Base-by-base conservation (phyloP, 2,113 vertebrate species). In the Pavo muticus region DNA sequence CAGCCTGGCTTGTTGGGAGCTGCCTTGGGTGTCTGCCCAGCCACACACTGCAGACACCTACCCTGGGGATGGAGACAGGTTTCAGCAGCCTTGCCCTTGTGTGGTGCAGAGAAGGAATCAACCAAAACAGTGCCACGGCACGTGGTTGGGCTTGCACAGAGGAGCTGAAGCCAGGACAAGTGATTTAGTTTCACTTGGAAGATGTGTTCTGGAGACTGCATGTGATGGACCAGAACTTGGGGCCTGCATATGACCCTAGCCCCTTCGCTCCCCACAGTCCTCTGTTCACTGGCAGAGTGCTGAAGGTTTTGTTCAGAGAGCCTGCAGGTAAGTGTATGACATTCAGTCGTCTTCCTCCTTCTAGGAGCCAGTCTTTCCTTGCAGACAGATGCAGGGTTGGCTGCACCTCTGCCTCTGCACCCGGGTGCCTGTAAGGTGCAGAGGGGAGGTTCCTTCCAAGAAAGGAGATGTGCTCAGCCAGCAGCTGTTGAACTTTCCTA, bases 1-100 rank as follows among this genome's bases (percentile, higher is more conserved):
- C 72, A 73, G 76, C 2, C 7, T 67, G 25, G 73, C 88, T 81
- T 86, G 76, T 93, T 6, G 11, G 74, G 86, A 94, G 65, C 86
- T 88, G 90, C 73, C 35, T 90, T 88, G 96, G 88, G 88, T 80
- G 76, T 50, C 50, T 93, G 88, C 90, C 86, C 65, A 68, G 69
- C 50, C 67, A 39, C 8, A 23, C 9, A 11, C 88, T 92, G 90
- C 86, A 75, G 65, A 92, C 86, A 87, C 83, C 80, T 93, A 68
- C 88, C 91, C 61, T 19, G 60, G 65, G 44, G 35, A 37, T 65
- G 27, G 39, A 79, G 75, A 72, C 82, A 86, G 47, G 91, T 95
- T 90, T 60, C 83, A 91, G 85, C 91, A 95, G 71, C 69, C 42
- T 88, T 64, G 37, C 70, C 79, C 52, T 91, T 77, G 72, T 4